A percentile compares a stretch with the other conserved stretches of the same genome.
These are phyloP conservation scores for Gila robusta DNA, from an alignment of 2,797 vertebrate species.

Conservation along the genomic window DNA sequence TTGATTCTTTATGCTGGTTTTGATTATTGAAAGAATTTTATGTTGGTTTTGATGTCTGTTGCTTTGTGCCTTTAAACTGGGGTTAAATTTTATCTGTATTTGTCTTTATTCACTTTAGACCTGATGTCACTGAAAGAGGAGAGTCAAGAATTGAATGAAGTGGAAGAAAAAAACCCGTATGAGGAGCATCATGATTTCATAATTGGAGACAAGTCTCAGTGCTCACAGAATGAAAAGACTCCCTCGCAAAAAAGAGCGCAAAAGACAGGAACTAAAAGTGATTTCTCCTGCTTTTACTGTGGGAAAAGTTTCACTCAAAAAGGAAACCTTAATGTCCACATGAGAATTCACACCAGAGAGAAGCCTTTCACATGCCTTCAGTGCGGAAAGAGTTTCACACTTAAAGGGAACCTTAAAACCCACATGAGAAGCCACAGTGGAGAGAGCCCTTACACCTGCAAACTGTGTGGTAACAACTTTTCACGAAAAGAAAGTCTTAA, in stretches of 20 bases:
- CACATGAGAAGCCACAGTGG: background rate
- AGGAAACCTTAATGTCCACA: background rate
- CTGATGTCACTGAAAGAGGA: background rate
- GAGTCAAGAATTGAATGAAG: background rate
- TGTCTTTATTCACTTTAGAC: background rate
- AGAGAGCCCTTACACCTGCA: background rate
- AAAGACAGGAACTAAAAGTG: background rate
- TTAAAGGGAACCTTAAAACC: slow-evolving; percentile 5
- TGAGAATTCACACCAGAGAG: slow-evolving; percentile 4
- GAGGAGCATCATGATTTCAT: background rate
- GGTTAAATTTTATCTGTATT: background rate
- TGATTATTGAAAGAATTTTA: background rate
- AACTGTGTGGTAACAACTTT: background rate
- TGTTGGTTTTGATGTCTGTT: background rate
- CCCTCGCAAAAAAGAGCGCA: background rate
- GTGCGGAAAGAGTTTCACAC: background rate
- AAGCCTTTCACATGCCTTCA: background rate
- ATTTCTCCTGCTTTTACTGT: background rate
- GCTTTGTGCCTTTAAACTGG: background rate
- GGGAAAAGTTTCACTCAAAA: slow-evolving; percentile 5
- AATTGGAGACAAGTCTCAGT: background rate
- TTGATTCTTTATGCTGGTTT: background rate
- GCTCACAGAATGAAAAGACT: background rate
- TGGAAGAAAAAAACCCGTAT: background rate
- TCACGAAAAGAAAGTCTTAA: background rate